These are phyloP conservation scores for Drosophila nasuta DNA, from an alignment of 1,140 invertebrate species.

Conservation along the genomic window DNA sequence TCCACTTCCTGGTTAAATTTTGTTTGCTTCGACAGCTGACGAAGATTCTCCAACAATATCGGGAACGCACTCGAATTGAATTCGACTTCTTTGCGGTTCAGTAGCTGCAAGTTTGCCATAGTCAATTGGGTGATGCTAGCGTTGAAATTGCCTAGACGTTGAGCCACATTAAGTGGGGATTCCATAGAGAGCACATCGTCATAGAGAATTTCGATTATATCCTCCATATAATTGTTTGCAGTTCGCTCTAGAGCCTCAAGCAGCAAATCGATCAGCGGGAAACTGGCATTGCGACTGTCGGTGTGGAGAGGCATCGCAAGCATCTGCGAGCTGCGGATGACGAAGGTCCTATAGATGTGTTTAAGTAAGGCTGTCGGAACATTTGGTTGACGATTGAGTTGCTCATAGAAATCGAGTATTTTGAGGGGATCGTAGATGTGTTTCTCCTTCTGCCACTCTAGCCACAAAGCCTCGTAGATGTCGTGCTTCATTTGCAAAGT, in stretches of 20 bases:
- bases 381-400: constrained; percentile 32
- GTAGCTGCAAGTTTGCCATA: not conserved
- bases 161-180: constrained; percentile 49
- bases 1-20: constrained; percentile 43
- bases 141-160: not conserved
- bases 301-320: constrained; percentile 65
- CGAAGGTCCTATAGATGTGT: constrained; percentile 36
- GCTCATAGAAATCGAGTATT: constrained; percentile 55
- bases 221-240: constrained; percentile 54
- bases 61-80: not conserved
- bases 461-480: constrained; percentile 51
- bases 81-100: not conserved
- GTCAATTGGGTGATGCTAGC: not conserved
- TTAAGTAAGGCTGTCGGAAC: constrained; percentile 36
- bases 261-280: constrained; percentile 51
- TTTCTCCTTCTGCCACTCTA: constrained; percentile 60
- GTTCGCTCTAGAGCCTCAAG: constrained; percentile 43
- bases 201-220: constrained; percentile 57
- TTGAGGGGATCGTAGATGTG: constrained; percentile 59
- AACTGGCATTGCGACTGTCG: constrained; percentile 35
- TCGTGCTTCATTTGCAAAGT: constrained; percentile 7
- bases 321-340: constrained; percentile 61
- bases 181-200: constrained; percentile 56
- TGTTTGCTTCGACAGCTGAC: constrained; percentile 33
- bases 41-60: not conserved